Base-by-base conservation (phyloP, 2,113 vertebrate species). In the Oreocharis arfaki region DNA sequence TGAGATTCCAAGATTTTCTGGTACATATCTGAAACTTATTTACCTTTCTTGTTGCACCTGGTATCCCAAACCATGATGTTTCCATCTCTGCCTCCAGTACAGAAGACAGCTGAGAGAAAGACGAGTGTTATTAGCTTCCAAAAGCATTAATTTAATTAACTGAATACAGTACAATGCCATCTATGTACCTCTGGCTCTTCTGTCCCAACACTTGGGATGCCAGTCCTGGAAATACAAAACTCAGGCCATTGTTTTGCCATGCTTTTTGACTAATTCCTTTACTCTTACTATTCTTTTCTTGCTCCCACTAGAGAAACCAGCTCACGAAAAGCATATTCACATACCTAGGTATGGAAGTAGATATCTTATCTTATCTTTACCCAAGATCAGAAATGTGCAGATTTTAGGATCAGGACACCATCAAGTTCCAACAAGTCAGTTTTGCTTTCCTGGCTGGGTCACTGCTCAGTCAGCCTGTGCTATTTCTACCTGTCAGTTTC, bases 41-140 rank as follows among this genome's bases (percentile, higher is more conserved):
- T 98, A 99, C 99, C 99, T 99, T 99, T 99, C 96, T 99, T 99
- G 96, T 98, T 99, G 98, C 99, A 99, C 65, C 99, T 98, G 55
- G 98, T 99, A 86, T 99, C 99, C 99, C 99, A 99, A 92, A 99
- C 96, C 98, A 99, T 99, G 95, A 99, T 99, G 93, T 99, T 99
- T 71, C 99, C 99, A 97, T 99, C 99, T 98, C 99, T 98, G 69
- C 98, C 99, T 87, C 99, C 99, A 47, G 99, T 99, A 91, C 98
- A 99, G 96, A 99, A 99, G 35, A 99, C 98, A 96, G 99, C 99
- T 99, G 95, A 83, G 59, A 91, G 73, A 87, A 44, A 55, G 50
- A 32, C n/a, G 32, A 73, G 17, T 22, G 19, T 28, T 75, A 39
- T 82, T 87, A 96, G 57, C 32, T 60, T 83, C 9, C 23, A 18